A percentile compares a stretch with the other conserved stretches of the same genome.
Conservation (phyloP, 2,888 invertebrate genomes). For the Nomada fucata region DNA sequence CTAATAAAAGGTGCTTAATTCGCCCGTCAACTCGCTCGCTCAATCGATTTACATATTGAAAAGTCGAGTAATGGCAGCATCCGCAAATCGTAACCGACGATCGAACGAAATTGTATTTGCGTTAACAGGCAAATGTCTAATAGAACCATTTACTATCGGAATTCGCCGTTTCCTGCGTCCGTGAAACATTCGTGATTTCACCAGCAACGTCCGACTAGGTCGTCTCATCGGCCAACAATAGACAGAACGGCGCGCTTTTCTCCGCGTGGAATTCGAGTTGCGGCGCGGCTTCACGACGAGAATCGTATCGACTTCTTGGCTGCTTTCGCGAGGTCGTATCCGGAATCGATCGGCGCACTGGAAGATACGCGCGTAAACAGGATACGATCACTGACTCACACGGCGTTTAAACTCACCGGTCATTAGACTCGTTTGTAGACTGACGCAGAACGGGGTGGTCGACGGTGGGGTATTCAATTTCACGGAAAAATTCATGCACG, state of each 20-base stretch:
- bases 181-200: conserved; percentile 50
- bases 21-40: no score
- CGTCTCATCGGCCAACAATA: conserved; percentile 60
- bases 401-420: conserved; percentile 37
- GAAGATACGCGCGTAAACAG: conserved; percentile 60
- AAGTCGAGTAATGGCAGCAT: no score
- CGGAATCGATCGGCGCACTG: conserved; percentile 69
- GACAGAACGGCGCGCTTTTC: conserved; percentile 61
- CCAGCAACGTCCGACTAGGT: conserved; percentile 37
- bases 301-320: conserved; percentile 63
- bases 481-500: conserved; percentile 44
- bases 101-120: no score
- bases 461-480: conserved; percentile 1
- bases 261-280: conserved; percentile 68
- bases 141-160: background rate
- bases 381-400: conserved; percentile 61
- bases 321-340: conserved; percentile 77
- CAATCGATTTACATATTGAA: no score
- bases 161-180: conserved; percentile 15
- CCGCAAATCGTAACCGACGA: no score
- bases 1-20: no score
- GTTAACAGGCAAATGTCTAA: no score
- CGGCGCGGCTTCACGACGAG: conserved; percentile 40
- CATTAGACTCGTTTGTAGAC: conserved; percentile 57
- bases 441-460: conserved; percentile 11